Evolutionary conservation across 1,140 invertebrate species (phyloP).

Genomic region (Sarcophaga peregrina): DNA sequence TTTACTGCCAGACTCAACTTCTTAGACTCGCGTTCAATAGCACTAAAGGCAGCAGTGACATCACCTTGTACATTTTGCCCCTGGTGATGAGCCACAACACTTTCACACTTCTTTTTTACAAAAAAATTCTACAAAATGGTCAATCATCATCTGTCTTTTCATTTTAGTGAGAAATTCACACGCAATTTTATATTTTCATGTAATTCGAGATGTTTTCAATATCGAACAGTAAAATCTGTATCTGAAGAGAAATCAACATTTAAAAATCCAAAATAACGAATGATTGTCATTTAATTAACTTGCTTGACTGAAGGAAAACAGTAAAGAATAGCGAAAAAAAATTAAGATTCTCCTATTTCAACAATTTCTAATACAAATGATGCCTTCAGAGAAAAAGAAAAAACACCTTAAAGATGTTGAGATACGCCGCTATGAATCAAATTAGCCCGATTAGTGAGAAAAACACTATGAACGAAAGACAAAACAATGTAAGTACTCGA

Average conservation of each 20-base stretch:
- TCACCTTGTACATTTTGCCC: too few relatives aligned
- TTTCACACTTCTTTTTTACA: not conserved
- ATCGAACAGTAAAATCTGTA: not conserved
- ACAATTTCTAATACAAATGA: not conserved
- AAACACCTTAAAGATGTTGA: not conserved
- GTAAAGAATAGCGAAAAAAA: not conserved
- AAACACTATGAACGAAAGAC: not conserved
- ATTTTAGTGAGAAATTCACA: slow-evolving; percentile 1
- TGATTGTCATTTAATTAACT: slow-evolving; percentile 25
- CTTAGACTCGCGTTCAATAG: too few relatives aligned
- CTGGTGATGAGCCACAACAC: not conserved
- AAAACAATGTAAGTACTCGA: not conserved
- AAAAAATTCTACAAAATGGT: not conserved
- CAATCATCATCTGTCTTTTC: not conserved
- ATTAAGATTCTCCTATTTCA: not conserved
- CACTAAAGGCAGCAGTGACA: too few relatives aligned
- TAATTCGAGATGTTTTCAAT: not conserved
- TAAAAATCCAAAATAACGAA: not conserved
- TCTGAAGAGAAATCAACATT: not conserved
- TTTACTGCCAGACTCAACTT: too few relatives aligned
- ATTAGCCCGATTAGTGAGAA: slow-evolving; percentile 9
- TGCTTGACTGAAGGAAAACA: not conserved
- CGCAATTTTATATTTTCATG: not conserved
- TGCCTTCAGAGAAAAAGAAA: not conserved
- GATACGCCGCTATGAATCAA: not conserved